Conservation (phyloP, 35 echinoderm and acorn worm species). For the Eucidaris tribuloides region DNA sequence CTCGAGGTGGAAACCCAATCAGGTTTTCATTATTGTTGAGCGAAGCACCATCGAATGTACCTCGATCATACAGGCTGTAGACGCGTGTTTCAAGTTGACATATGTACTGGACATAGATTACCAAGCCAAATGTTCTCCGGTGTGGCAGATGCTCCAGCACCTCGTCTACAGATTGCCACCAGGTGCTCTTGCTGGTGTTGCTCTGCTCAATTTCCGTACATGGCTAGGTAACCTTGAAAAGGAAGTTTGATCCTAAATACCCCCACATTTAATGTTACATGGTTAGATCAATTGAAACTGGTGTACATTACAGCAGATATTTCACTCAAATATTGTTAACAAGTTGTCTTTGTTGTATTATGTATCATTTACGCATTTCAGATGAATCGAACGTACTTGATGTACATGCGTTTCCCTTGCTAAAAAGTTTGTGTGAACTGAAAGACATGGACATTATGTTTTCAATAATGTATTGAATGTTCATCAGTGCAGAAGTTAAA, state of each 20-base stretch:
- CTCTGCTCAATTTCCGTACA: slow-evolving; percentile 23
- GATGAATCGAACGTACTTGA: too few species aligned
- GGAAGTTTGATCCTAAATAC: neutral
- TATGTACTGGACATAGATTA: slow-evolving; percentile 20
- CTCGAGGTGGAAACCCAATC: slow-evolving; percentile 19
- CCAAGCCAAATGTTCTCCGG: slow-evolving; percentile 20
- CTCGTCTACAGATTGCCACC: neutral
- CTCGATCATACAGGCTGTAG: slow-evolving; percentile 15
- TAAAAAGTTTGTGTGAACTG: too few species aligned
- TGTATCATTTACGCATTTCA: too few species aligned
- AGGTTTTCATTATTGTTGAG: slow-evolving; percentile 28
- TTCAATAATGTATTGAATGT: neutral
- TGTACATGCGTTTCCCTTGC: too few species aligned
- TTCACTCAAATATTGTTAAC: slow-evolving; percentile 7
- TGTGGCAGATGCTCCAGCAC: slow-evolving; percentile 30
- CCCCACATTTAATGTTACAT: neutral
- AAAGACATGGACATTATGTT: too few species aligned
- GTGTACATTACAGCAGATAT: too few species aligned
- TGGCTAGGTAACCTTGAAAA: neutral
- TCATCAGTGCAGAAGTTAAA: neutral
- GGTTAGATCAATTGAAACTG: neutral
- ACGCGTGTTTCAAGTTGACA: slow-evolving; percentile 19
- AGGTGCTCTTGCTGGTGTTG: slow-evolving; percentile 2
- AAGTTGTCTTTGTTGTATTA: too few species aligned
- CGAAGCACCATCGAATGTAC: slow-evolving; percentile 5